Base-by-base conservation (phyloP, 2,113 vertebrate genomes). In the Shinisaurus crocodilurus region DNA sequence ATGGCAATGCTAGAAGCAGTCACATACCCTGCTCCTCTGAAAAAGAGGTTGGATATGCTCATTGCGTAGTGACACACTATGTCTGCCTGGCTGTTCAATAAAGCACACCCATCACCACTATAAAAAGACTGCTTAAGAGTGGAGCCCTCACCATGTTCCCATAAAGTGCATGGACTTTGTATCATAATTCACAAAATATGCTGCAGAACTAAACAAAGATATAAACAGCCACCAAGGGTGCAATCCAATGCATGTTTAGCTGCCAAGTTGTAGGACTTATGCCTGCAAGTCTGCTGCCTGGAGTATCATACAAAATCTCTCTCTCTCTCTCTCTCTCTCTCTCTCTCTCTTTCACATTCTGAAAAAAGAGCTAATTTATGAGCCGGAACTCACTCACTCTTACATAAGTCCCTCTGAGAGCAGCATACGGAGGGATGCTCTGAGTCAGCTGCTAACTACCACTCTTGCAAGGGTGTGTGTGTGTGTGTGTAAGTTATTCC, bases 81-180 rank as follows among this genome's bases (percentile, higher is more conserved):
- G 27, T 85, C n/a, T 65, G 10, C 82, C 72, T 0, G n/a, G 48
- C 23, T 92, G 60, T 82, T 88, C 67, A 63, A 29, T 85, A 37
- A 93, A 74, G 63, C 0, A 1, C 88, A 90, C 86, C 32, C 27
- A 40, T 74, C 92, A n/a, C 69, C 77, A 90, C 43, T 45, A 25
- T 65, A 88, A 87, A 94, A 37, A 74, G 70, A 83, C 29, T 87
- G 82, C 85, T 88, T 81, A 93, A 91, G 87, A 85, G 7, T 0
- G 6, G 0, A 57, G 63, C n/a, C 34, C 83, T 77, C 34, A 90
- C 84, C 80, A 29, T 32, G 83, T 9, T 90, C 16, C 48, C 57
- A 93, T 82, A 77, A 81, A 93, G 54, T 12, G 48, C 54, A 89
- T 25, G 20, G 63, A 20, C 89, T 70, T 63, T 50, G 60, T 1